Evolutionary conservation across 2,113 vertebrate species (phyloP), one percentile per base, ranked within the genome.

Genomic region (Siniperca knerii): DNA sequence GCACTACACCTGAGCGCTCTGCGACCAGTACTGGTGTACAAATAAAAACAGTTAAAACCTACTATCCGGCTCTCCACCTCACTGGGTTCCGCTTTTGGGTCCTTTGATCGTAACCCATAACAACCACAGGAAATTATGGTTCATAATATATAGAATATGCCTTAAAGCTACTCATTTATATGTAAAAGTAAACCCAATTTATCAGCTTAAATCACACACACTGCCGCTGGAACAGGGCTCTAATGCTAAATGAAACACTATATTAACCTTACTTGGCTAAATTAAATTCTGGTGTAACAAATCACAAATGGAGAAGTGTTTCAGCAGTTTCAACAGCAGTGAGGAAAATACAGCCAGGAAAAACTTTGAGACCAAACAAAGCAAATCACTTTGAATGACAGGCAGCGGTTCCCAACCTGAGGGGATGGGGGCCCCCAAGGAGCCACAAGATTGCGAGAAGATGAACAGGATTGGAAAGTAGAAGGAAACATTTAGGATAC

Each of bases 151-250:
- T 15, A 29, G 50, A 40, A 65, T 65, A 9, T 57, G 37, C 65
- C 66, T 67, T 42, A 8, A 69, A 68, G 71, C 61, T 66, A 44
- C n/a, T 55, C 12, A 23, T 16, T 48, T 81, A 29, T 58, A 16
- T 21, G 12, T 37, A 25, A 37, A 50, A 79, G 62, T 57, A 29
- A 65, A 57, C 10, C 29, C 16, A 35, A 25, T 62, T 40, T 20
- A n/a, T 79, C 18, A 29, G 8, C 13, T 65, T 15, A 13, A 66
- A 40, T 62, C 21, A n/a, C 37, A n/a, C 37, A 48, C 55, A 21
- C 25, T 40, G 54, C 40, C 23, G 8, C 8, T 23, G 57, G 18
- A 50, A 33, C 18, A 13, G n/a, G 25, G 70, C 62, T n/a, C 25
- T 29, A 37, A 21, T 21, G 42, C 25, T 52, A n/a, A 42, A 0